Base-by-base conservation (phyloP, 2,888 invertebrate species). In the Ethmia dodecea region DNA sequence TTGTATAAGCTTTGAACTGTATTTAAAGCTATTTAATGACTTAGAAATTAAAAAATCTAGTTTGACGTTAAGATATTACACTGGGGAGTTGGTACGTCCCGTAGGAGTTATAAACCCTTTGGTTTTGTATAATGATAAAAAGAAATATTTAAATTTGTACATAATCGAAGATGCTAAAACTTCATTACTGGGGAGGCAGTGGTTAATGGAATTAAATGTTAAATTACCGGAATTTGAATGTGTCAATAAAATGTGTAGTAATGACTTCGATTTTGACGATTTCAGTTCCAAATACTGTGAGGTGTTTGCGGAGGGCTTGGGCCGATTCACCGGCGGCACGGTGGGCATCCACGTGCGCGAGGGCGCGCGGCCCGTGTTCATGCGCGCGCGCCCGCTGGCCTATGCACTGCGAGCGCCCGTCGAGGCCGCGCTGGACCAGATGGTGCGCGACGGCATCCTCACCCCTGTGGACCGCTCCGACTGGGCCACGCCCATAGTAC, bases 391-490 rank as follows among this genome's bases (percentile, higher is more conserved):
- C n/a, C 44, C 47, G 20, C 40, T 45, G 26, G 42, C 49, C 16
- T 49, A 43, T 35, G 49, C 48, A 26, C 39, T 45, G 38, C 43
- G 49, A 27, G 42, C 38, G 32, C 48, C 45, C 10, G 49, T 47
- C 28, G 42, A 43, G 35, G 35, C 31, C 16, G 37, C 30, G 13
- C 41, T 47, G 9, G 29, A 33, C 3, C 29, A 33, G 34, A 33
- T 42, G 26, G 28, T 37, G 31, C 28, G 34, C 5, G 44, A 40
- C 13, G 42, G 38, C 12, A 22, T 42, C 13, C 27, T 45, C 24
- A 31, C 34, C 3, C 44, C 37, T 2, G 38, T 38, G n/a, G 14
- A 33, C n/a, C n/a, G n/a, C n/a, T 45, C 44, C 1, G 45, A 47
- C 34, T 47, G 42, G 45, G 47, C 41, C 5, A 47, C 45, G 3